Evolutionary conservation across 1,140 invertebrate species (phyloP).

Genomic region (Zaprionus vittiger): DNA sequence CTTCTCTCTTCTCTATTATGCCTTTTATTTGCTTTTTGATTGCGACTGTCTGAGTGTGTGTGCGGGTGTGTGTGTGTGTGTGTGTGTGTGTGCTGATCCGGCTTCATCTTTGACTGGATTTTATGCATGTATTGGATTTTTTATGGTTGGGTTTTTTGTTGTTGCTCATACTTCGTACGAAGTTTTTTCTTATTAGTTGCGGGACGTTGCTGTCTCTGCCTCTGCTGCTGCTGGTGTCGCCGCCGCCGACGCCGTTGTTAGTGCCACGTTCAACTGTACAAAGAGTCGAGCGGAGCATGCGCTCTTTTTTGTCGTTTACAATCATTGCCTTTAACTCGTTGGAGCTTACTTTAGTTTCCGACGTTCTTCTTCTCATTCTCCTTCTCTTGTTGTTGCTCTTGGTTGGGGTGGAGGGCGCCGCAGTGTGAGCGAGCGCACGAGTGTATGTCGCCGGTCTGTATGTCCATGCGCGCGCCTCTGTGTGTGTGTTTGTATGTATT

Average conservation of each 20-base stretch:
- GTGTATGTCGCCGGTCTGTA: conserved; percentile 38
- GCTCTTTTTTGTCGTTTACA: conserved; percentile 63
- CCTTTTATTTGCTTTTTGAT: conserved; percentile 55
- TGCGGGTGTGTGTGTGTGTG: conserved; percentile 35
- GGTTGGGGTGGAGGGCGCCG: conserved; percentile 43
- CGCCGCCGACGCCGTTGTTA: conserved; percentile 32
- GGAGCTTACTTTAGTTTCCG: conserved; percentile 27
- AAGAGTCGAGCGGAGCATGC: conserved; percentile 67
- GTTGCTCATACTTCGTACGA: conserved; percentile 38
- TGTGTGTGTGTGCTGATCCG: conserved; percentile 31
- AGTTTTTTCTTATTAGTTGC: conserved; percentile 69
- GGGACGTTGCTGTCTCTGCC: conserved; percentile 32
- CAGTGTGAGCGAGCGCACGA: conserved; percentile 62
- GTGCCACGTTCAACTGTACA: conserved; percentile 67
- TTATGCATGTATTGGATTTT: conserved; percentile 35
- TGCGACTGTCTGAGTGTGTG: conserved; percentile 18
- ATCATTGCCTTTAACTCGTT: conserved; percentile 61
- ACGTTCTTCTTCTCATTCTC: conserved; percentile 1
- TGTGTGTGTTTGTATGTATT: conserved; percentile 17
- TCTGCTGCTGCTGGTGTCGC: neutral
- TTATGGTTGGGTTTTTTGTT: conserved; percentile 36
- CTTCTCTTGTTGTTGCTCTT: neutral
- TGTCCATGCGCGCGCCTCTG: conserved; percentile 4
- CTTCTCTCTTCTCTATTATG: conserved; percentile 55
- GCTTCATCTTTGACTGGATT: conserved; percentile 47